Evolutionary conservation across 2,797 vertebrate genomes (phyloP).

Genomic region (Epinephelus awoara): DNA sequence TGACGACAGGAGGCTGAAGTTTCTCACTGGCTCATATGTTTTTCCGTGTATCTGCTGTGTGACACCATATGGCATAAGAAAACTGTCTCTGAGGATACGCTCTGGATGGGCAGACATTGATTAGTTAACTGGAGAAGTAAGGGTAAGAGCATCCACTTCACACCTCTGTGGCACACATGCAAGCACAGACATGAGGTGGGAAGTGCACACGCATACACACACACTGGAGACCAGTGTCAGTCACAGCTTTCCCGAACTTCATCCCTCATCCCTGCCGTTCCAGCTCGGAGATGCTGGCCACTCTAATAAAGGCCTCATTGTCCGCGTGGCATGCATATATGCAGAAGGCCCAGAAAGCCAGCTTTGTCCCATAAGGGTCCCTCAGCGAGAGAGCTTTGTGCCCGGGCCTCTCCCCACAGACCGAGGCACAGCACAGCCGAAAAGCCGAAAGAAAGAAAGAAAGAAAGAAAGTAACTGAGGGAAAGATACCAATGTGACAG

Average conservation of each 20-base stretch:
- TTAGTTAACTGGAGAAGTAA: constrained; percentile 57
- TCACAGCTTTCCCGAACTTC: constrained; percentile 75
- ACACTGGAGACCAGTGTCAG: constrained; percentile 69
- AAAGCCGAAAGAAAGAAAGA: constrained; percentile 39
- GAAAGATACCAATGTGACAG: constrained; percentile 17
- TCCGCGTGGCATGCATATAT: constrained; percentile 85
- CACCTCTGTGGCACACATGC: constrained; percentile 66
- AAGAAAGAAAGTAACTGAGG: constrained; percentile 27
- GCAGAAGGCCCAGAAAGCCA: constrained; percentile 87
- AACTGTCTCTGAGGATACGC: constrained; percentile 42
- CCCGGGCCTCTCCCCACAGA: constrained; percentile 76
- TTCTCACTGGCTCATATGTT: constrained; percentile 35
- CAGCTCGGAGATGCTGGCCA: constrained; percentile 73
- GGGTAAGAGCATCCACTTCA: constrained; percentile 71
- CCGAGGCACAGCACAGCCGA: constrained; percentile 68
- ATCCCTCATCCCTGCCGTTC: constrained; percentile 68
- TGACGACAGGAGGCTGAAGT: constrained; percentile 42
- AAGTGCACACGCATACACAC: constrained; percentile 48
- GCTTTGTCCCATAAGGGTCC: constrained; percentile 87
- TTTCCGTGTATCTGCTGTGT: constrained; percentile 34
- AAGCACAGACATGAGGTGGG: constrained; percentile 58
- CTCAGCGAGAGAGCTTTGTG: constrained; percentile 87
- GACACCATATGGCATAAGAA: constrained; percentile 45
- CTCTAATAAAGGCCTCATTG: constrained; percentile 85
- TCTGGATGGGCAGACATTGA: constrained; percentile 63